Evolutionary conservation across 2,113 vertebrate species (phyloP).

Genomic region (Acrocephalus arundinaceus): DNA sequence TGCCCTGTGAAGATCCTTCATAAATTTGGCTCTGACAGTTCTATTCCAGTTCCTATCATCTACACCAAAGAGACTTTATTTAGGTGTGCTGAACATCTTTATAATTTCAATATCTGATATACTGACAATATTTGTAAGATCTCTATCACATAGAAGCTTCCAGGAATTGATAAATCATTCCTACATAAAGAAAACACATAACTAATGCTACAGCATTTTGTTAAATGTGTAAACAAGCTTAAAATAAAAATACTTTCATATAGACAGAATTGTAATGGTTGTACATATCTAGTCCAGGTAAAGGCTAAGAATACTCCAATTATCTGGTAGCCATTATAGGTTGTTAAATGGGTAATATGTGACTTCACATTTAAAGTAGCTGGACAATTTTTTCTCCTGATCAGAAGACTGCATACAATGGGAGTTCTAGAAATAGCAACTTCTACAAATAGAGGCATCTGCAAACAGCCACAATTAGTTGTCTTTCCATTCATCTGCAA

Average conservation of each 20-base stretch:
- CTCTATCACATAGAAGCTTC: not conserved
- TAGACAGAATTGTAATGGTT: not conserved
- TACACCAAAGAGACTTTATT: constrained; percentile 49
- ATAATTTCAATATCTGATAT: constrained; percentile 37
- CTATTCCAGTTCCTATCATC: constrained; percentile 42
- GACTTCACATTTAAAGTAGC: not conserved
- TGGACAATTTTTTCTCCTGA: not conserved
- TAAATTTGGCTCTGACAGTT: constrained; percentile 45
- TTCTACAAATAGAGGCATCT: not conserved
- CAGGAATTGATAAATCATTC: not conserved
- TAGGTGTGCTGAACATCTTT: constrained; percentile 22
- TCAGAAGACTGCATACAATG: not conserved
- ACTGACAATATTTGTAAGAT: not conserved
- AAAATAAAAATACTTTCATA: not conserved
- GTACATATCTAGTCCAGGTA: not conserved
- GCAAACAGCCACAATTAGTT: not conserved
- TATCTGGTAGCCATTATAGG: not conserved
- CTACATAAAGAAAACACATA: not conserved
- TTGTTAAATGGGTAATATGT: not conserved
- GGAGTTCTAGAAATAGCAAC: not conserved
- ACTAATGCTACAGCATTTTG: not conserved
- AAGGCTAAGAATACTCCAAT: not conserved
- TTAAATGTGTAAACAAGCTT: not conserved
- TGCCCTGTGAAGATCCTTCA: constrained; percentile 30
- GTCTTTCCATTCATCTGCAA: not conserved